These are phyloP conservation scores for Perca schrenkii DNA, from an alignment of 2,113 vertebrate genomes.

Conservation along the genomic window DNA sequence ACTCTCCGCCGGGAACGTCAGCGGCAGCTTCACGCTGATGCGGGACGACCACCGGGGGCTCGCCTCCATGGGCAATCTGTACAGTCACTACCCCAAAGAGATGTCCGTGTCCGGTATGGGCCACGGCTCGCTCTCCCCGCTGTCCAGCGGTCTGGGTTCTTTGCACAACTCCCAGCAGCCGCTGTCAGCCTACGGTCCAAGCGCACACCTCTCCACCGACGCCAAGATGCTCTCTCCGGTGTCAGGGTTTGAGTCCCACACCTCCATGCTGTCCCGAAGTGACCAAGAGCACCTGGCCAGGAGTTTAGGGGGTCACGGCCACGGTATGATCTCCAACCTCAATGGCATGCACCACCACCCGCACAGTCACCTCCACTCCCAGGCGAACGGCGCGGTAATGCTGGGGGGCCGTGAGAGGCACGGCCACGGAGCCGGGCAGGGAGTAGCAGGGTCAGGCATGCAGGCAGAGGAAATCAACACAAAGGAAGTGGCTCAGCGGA, in stretches of 20 bases:
- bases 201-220: constrained; percentile 90
- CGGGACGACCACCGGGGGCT: constrained; percentile 93
- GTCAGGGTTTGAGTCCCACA: constrained; percentile 93
- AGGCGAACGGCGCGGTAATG: constrained; percentile 86
- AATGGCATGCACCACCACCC: constrained; percentile 92
- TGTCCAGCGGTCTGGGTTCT: constrained; percentile 92
- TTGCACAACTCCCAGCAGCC: constrained; percentile 95
- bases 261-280: constrained; percentile 93
- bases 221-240: constrained; percentile 92
- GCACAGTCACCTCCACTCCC: constrained; percentile 90
- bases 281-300: constrained; percentile 93
- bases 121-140: constrained; percentile 91
- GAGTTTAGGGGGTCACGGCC: constrained; percentile 89
- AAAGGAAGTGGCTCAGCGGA: constrained; percentile 97
- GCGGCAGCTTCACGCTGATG: constrained; percentile 97
- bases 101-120: constrained; percentile 94
- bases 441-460: constrained; percentile 85
- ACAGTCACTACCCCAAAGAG: constrained; percentile 97
- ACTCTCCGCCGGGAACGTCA: constrained; percentile 91
- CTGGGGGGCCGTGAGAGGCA: constrained; percentile 88
- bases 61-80: constrained; percentile 94
- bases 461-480: constrained; percentile 98
- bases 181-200: constrained; percentile 90
- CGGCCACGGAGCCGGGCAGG: constrained; percentile 82
- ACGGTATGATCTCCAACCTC: constrained; percentile 91